Conservation (phyloP, 2,113 vertebrate species). For the Gila orcuttii region DNA sequence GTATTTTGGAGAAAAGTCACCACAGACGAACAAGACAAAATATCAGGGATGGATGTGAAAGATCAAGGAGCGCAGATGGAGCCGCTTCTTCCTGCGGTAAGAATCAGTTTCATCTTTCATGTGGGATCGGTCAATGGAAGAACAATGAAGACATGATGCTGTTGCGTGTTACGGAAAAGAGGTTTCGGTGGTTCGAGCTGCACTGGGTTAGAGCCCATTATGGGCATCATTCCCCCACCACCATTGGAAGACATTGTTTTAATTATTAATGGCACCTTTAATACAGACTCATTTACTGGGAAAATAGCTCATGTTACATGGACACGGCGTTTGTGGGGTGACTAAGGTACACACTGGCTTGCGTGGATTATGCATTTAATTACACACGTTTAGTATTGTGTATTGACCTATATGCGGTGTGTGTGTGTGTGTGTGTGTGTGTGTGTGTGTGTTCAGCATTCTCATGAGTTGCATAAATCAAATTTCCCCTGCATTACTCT, state of each 20-base stretch:
- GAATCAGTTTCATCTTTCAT: conserved; percentile 42
- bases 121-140: background rate
- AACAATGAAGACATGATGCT: background rate
- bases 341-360: background rate
- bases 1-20: background rate
- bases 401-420: conserved; percentile 17
- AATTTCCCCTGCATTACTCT: background rate
- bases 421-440: conserved; percentile 9
- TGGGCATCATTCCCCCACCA: conserved; percentile 12
- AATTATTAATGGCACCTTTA: conserved; percentile 29
- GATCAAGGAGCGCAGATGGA: conserved; percentile 98
- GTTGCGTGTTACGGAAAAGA: background rate
- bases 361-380: background rate
- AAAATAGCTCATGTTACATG: conserved; percentile 16
- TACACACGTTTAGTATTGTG: background rate
- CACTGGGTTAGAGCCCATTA: background rate
- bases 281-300: background rate
- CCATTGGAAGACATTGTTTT: conserved; percentile 33
- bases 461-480: background rate
- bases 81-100: conserved; percentile 93
- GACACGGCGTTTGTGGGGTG: background rate
- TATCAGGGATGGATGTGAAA: conserved; percentile 87
- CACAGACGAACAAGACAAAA: background rate
- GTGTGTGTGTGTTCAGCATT: conserved; percentile 14
- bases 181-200: background rate